A percentile compares a stretch with the other conserved stretches of the same genome.
Conservation (phyloP, 2,797 vertebrate genomes). For the Menidia menidia region DNA sequence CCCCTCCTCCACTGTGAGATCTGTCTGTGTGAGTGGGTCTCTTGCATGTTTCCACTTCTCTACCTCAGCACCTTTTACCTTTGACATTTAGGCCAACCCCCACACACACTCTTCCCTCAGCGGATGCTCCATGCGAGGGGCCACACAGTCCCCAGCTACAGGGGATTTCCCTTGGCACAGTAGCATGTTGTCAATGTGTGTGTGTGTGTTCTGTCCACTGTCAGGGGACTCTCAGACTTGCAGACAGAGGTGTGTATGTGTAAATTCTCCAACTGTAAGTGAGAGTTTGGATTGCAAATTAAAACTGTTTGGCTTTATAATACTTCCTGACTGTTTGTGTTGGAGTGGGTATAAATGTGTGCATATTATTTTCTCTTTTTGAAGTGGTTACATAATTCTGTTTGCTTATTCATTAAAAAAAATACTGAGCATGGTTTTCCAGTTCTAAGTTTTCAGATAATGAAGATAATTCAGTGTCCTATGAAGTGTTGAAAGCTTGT, state of each 20-base stretch:
- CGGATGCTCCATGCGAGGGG: constrained; percentile 64
- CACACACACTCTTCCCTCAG: constrained; percentile 67
- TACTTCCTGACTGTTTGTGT: constrained; percentile 5
- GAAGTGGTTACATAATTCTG: constrained; percentile 2
- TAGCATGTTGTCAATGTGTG: constrained; percentile 23
- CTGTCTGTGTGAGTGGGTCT: constrained; percentile 66
- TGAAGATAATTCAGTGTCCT: background rate
- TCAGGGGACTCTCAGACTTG: constrained; percentile 68
- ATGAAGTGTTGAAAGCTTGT: constrained; percentile 2
- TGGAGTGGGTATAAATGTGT: constrained; percentile 5
- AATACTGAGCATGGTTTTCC: background rate
- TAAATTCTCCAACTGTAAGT: constrained; percentile 36
- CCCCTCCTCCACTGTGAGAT: constrained; percentile 68
- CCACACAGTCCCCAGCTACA: constrained; percentile 45
- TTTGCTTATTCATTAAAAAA: background rate
- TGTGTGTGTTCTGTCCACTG: constrained; percentile 54
- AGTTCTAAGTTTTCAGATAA: background rate
- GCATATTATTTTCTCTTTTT: background rate
- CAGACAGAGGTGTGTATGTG: constrained; percentile 61
- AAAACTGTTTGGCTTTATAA: constrained; percentile 30
- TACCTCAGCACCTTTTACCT: constrained; percentile 73
- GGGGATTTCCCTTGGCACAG: constrained; percentile 66
- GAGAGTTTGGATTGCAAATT: constrained; percentile 51
- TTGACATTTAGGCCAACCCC: constrained; percentile 78
- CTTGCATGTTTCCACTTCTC: constrained; percentile 70